Evolutionary conservation across 1,140 invertebrate species (phyloP), one percentile per base, ranked within the genome.

Genomic region (Capitella teleta): DNA sequence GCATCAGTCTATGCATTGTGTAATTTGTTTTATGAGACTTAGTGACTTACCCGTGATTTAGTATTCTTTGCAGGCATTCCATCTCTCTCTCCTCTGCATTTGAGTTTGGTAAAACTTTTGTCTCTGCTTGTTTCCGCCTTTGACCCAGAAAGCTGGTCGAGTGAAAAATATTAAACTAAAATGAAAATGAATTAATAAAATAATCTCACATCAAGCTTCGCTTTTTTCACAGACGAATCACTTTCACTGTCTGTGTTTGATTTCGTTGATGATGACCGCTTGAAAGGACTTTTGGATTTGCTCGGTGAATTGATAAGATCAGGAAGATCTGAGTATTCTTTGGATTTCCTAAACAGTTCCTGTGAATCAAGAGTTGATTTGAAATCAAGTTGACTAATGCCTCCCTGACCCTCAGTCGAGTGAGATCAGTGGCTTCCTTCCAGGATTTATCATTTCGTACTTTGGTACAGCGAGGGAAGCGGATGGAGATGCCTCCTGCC

Each of bases 401-500:
- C 4, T 19, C 3, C 32, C 46, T 37, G 56, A 72, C 72, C 59
- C 68, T 63, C 6, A 94, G 68, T 64, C 89, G 81, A 32, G 80
- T 72, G 26, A 93, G 68, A 64, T 78, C 81, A 0, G 88, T 94
- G 0, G 89, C 88, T 0, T 81, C 79, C 59, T 86, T 69, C 80
- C 87, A 90, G 44, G 77, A 73, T 74, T 94, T 94, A 63, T 94
- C 90, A 55, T 79, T 69, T 38, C 89, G 76, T 48, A 90, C 81
- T 55, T 80, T 79, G 1, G 86, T 87, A 0, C 94, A 83, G 53
- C 91, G 75, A 3, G 91, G 91, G 75, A 95, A 95, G 56, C 90
- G 73, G 40, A 95, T 88, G 2, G 88, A 93, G 59, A 94, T 92
- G 4, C 88, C 87, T 64, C 84, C 80, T 2, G 88, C 88, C 3